Evolutionary conservation across 1,140 invertebrate species (phyloP).

Genomic region (Diorhabda carinulata): DNA sequence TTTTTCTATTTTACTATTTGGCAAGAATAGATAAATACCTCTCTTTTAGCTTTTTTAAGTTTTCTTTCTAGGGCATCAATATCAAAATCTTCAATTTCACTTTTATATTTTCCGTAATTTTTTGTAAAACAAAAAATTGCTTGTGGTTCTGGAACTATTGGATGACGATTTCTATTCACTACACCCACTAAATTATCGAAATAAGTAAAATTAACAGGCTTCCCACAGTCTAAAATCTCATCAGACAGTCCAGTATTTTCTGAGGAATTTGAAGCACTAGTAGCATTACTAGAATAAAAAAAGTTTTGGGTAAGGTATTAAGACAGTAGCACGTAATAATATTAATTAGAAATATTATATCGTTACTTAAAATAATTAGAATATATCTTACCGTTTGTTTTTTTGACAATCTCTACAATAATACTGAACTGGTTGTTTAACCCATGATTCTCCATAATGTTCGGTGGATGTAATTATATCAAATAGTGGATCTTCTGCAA

Average conservation of each 20-base stretch:
- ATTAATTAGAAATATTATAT: too few species aligned
- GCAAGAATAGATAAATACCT: conserved; percentile 48
- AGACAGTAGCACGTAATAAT: too few species aligned
- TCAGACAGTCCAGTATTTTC: conserved; percentile 45
- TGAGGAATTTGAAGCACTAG: neutral
- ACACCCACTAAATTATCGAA: conserved; percentile 84
- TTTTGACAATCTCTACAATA: conserved; percentile 43
- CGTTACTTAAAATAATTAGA: too few species aligned
- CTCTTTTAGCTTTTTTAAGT: conserved; percentile 75
- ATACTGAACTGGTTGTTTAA: conserved; percentile 50
- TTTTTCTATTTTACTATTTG: too few species aligned
- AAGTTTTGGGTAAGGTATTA: too few species aligned
- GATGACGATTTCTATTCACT: conserved; percentile 62
- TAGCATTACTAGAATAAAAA: conserved; percentile 6
- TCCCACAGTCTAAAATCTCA: conserved; percentile 77
- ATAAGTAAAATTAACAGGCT: conserved; percentile 81
- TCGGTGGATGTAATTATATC: conserved; percentile 63
- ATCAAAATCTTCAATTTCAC: conserved; percentile 66
- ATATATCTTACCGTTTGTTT: conserved; percentile 11
- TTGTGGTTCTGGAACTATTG: conserved; percentile 57
- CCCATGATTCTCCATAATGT: conserved; percentile 59
- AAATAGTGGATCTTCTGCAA: conserved; percentile 57
- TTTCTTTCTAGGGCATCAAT: conserved; percentile 72
- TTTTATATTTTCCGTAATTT: conserved; percentile 54
- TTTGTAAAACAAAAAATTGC: conserved; percentile 72